A percentile compares a stretch with the other conserved stretches of the same genome.
These are phyloP conservation scores for Porites rus DNA, from an alignment of 92 coral and sea anemone genomes.

Conservation along the genomic window DNA sequence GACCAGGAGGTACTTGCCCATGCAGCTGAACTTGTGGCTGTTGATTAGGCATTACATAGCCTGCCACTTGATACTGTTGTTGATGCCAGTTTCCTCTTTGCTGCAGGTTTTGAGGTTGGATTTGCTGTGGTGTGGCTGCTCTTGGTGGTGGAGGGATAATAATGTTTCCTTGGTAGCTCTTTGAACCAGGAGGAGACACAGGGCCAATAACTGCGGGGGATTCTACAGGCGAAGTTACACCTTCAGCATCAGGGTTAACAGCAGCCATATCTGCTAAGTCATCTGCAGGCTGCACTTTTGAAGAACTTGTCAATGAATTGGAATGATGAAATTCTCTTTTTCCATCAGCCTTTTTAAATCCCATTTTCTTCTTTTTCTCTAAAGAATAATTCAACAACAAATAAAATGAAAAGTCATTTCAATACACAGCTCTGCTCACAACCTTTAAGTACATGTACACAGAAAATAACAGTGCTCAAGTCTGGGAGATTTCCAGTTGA, in stretches of 20 bases:
- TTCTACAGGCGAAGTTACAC: slow-evolving; percentile 55
- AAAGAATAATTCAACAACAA: neutral
- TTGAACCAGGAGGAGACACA: slow-evolving; percentile 11
- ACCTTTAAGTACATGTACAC: too few relatives aligned
- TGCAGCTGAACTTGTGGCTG: slow-evolving; percentile 62
- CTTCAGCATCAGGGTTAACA: slow-evolving; percentile 81
- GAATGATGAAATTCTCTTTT: slow-evolving; percentile 69
- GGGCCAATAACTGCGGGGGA: slow-evolving; percentile 29
- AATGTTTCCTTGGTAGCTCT: slow-evolving; percentile 29
- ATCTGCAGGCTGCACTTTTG: slow-evolving; percentile 64
- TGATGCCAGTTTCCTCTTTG: slow-evolving; percentile 62
- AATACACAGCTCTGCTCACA: too few relatives aligned
- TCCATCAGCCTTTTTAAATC: slow-evolving; percentile 69
- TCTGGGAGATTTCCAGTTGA: too few relatives aligned
- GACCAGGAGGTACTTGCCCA: slow-evolving; percentile 30
- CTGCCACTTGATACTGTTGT: slow-evolving; percentile 62
- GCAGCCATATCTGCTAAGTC: slow-evolving; percentile 76
- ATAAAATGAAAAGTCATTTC: neutral
- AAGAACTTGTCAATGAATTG: slow-evolving; percentile 45
- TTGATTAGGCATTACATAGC: slow-evolving; percentile 30
- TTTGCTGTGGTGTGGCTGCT: slow-evolving; percentile 43
- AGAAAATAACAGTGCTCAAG: too few relatives aligned
- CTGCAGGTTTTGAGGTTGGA: slow-evolving; percentile 54
- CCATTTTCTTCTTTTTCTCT: slow-evolving; percentile 71
- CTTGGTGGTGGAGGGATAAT: slow-evolving; percentile 45